Base-by-base conservation (phyloP, 2,113 vertebrate species). In the Sphyrna mokarran region DNA sequence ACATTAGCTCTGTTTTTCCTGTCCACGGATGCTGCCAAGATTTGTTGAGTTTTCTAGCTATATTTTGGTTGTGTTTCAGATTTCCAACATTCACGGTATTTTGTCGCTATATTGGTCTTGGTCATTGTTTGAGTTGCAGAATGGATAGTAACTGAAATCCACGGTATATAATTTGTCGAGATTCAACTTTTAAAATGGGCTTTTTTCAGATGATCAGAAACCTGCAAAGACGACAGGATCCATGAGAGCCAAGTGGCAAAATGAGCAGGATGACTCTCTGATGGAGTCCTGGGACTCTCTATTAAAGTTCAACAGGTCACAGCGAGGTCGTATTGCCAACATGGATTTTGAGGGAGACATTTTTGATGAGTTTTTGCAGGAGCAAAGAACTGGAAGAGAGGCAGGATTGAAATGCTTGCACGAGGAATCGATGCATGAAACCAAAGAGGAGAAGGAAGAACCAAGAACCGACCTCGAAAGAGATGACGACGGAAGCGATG, bases 311-410 rank as follows among this genome's bases (percentile, higher is more conserved):
- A 98, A 99, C 97, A 98, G 98, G 94, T 98, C 97, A 96, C 99
- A 99, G 95, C 98, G 98, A 0, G 99, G 99, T 1, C 98, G 99
- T 95, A 98, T 99, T 97, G 98, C 98, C 22, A 98, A 98, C 97
- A 97, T 98, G 97, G 98, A 98, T 68, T 98, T 98, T 68, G 98
- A 98, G 95, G 98, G 98, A 0, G 99, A 99, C 97, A 97, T 99
- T 96, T 98, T 99, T 80, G 99, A 99, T 29, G 98, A 99, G 96
- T 99, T 99, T 96, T 97, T 99, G 76, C 98, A 98, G 96, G 98
- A 98, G 8, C 98, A 98, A 96, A 97, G 96, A 48, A 96, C 96
- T 93, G 96, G 94, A 70, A 97, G 97, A 0, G 96, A 96, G 58
- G 96, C 97, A 0, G 96, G 97, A 0, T 11, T 4, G 33, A 96